These are phyloP conservation scores for Helleia helle DNA, from an alignment of 2,888 invertebrate genomes.

Conservation along the genomic window DNA sequence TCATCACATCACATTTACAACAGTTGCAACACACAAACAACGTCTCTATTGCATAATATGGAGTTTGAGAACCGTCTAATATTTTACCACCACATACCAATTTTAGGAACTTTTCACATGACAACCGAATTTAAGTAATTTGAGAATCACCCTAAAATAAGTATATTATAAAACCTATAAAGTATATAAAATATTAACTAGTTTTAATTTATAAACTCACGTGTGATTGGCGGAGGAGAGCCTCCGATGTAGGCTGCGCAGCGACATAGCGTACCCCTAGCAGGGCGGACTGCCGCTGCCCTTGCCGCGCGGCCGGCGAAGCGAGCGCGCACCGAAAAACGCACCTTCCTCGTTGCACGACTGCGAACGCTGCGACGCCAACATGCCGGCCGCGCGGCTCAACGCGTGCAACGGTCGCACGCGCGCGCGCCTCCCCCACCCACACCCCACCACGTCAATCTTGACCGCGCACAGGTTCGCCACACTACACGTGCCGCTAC, in stretches of 20 bases:
- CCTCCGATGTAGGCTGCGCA: conserved; percentile 77
- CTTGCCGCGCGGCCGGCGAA: conserved; percentile 74
- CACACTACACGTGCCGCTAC: conserved; percentile 11
- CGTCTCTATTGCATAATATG: no score
- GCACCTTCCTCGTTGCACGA: conserved; percentile 73
- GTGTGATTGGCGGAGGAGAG: conserved; percentile 75
- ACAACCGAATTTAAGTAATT: no score
- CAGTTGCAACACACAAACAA: no score
- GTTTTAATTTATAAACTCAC: no score
- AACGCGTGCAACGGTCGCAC: conserved; percentile 67
- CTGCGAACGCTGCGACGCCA: conserved; percentile 69
- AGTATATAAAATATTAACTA: no score
- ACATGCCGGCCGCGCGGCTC: conserved; percentile 65
- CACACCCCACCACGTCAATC: conserved; percentile 71
- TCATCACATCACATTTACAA: no score
- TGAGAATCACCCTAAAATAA: no score
- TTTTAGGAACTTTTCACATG: no score
- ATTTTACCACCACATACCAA: no score
- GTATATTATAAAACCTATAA: no score
- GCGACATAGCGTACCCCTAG: conserved; percentile 78
- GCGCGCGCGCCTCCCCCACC: conserved; percentile 70
- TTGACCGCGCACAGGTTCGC: conserved; percentile 36
- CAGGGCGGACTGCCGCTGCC: conserved; percentile 74
- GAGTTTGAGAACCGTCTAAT: no score
- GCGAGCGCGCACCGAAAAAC: conserved; percentile 70